Evolutionary conservation across 2,888 invertebrate species (phyloP).

Genomic region (Apodemia mormo): DNA sequence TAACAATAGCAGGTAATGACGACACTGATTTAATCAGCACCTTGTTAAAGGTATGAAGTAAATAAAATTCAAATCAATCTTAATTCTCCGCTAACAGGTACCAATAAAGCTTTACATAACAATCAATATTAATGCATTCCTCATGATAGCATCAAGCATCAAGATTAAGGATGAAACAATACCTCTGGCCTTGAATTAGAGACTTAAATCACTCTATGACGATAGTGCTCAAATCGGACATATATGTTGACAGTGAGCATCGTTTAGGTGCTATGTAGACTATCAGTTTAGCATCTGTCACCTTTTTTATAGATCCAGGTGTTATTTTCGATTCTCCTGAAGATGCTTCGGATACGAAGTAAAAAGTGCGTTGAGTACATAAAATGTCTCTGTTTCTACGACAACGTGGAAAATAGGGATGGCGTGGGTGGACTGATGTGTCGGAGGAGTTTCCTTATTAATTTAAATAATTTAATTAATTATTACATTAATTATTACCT

Average conservation of each 20-base stretch:
- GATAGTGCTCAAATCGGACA: constrained; percentile 34
- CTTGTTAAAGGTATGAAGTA: constrained; percentile 12
- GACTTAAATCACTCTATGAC: constrained; percentile 41
- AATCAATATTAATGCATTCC: constrained; percentile 29
- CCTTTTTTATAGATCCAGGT: background rate
- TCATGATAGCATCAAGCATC: constrained; percentile 36
- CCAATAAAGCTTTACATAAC: constrained; percentile 23
- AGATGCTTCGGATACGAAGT: no score
- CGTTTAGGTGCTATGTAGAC: background rate
- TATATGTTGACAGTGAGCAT: background rate
- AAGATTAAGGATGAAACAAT: constrained; percentile 36
- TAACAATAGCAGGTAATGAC: background rate
- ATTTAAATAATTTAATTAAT: no score
- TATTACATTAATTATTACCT: no score
- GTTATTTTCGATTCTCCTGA: no score
- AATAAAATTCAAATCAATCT: constrained; percentile 13
- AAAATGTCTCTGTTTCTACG: no score
- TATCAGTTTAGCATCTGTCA: background rate
- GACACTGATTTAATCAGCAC: background rate
- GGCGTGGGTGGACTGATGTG: no score
- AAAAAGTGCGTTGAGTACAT: no score
- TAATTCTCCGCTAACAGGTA: constrained; percentile 9
- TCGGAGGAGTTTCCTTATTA: no score
- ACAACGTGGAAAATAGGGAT: no score
- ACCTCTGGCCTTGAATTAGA: constrained; percentile 44